Conservation (phyloP, 2,888 invertebrate species). For the Harpalus rufipes region DNA sequence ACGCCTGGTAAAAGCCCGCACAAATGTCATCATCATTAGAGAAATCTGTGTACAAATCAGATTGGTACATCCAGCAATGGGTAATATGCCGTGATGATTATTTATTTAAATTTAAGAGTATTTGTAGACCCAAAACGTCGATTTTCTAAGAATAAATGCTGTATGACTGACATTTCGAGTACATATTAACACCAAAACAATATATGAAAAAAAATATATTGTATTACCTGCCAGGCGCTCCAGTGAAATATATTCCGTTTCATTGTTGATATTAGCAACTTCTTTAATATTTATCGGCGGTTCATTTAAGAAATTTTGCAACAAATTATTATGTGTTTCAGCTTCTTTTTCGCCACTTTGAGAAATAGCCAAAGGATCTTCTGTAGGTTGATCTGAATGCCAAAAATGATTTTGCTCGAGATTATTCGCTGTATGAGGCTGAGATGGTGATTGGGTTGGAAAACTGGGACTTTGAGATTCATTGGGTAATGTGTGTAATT, state of each 20-base stretch:
- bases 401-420: conserved; percentile 54
- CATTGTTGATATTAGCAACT: conserved; percentile 75
- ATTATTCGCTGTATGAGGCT: conserved; percentile 44
- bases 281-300: conserved; percentile 72
- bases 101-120: no score
- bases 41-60: no score
- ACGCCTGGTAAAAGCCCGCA: no score
- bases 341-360: conserved; percentile 66
- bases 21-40: no score
- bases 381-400: conserved; percentile 29
- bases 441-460: conserved; percentile 51
- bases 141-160: no score
- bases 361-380: conserved; percentile 37
- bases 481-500: conserved; percentile 57
- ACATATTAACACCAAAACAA: no score
- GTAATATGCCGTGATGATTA: no score
- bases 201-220: neutral
- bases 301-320: conserved; percentile 72
- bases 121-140: no score
- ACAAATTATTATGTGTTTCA: conserved; percentile 71
- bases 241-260: conserved; percentile 76
- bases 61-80: no score
- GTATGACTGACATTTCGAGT: no score
- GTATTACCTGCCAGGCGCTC: conserved; percentile 72
- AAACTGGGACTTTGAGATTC: conserved; percentile 65